Base-by-base conservation (phyloP, 2,797 vertebrate species). In the Channa striata region DNA sequence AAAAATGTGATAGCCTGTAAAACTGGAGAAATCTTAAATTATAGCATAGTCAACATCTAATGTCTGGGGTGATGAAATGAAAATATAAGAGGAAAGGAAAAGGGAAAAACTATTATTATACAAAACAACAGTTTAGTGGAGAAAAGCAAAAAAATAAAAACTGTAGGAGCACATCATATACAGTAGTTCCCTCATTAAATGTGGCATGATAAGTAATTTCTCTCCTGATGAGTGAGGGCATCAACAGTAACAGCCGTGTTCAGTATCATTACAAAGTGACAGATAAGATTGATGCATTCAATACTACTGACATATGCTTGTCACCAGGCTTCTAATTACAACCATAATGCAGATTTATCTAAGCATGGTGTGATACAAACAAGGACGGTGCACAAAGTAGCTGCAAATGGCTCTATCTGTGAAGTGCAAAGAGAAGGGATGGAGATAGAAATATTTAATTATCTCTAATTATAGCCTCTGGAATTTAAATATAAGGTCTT, bases 261-360 rank as follows among this genome's bases (percentile, higher is more conserved):
- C 70, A 46, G 36, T 48, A 40, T 81, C 77, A 80, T 87, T 90
- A 90, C 23, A 74, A 72, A 74, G 71, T 83, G 83, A 83, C 88
- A 83, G 83, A 50, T 68, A 69, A 86, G 81, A 89, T 65, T 71
- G 89, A 93, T 90, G 84, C 62, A 68, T 74, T 65, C 65, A 83
- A 82, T 75, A 67, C 64, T 46, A 75, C 65, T 70, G 85, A 89
- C 87, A 91, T 90, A 86, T 83, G 86, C 78, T 70, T 66, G 72
- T 84, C 81, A 87, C 50, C 30, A 21, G 61, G 59, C 51, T 62
- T 70, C 64, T 91, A 91, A 91, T 92, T 90, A 84, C 47, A 59
- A 62, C 51, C 75, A 83, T 85, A 88, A 90, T 79, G 70, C 75
- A 73, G 60, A 92, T 89, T 87, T 74, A 91, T 92, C 71, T 65